phyloP scores from a whole-genome alignment of 2,797 vertebrate genomes.

The Dallia pectoralis region DNA sequence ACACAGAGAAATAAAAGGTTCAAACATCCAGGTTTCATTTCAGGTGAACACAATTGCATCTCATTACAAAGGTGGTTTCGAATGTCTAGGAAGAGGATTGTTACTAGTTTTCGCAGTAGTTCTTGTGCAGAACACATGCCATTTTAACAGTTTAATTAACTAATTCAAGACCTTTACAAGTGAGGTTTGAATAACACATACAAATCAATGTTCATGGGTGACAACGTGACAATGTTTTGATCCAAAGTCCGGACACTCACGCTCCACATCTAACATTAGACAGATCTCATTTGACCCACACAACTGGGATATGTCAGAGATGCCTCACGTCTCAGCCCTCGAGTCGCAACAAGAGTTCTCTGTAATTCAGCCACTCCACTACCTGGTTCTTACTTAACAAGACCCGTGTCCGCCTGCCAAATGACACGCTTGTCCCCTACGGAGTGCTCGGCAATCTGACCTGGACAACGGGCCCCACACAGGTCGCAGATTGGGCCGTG shows the following conservation, averaged over 20 bases:
- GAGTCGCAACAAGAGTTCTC: neutral
- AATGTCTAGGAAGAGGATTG: neutral
- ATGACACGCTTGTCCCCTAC: neutral
- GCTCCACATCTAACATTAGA: neutral
- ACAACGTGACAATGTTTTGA: no score
- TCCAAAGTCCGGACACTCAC: no score
- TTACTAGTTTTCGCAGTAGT: neutral
- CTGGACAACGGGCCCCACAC: neutral
- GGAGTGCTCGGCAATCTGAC: neutral
- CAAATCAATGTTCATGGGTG: no score
- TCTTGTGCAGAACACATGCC: no score
- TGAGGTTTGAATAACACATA: no score
- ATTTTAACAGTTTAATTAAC: no score
- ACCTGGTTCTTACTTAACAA: neutral
- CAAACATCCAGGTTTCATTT: neutral
- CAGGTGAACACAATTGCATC: neutral
- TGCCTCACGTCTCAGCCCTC: neutral
- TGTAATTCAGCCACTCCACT: neutral
- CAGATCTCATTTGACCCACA: neutral
- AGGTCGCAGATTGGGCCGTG: neutral
- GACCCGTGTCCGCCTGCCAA: neutral
- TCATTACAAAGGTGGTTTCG: neutral
- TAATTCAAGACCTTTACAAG: no score
- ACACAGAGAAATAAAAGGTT: no score
- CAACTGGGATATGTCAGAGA: neutral